Evolutionary conservation across 2,113 vertebrate genomes (phyloP), one percentile per base, ranked within the genome.

Genomic region (Nansenia antarctica): DNA sequence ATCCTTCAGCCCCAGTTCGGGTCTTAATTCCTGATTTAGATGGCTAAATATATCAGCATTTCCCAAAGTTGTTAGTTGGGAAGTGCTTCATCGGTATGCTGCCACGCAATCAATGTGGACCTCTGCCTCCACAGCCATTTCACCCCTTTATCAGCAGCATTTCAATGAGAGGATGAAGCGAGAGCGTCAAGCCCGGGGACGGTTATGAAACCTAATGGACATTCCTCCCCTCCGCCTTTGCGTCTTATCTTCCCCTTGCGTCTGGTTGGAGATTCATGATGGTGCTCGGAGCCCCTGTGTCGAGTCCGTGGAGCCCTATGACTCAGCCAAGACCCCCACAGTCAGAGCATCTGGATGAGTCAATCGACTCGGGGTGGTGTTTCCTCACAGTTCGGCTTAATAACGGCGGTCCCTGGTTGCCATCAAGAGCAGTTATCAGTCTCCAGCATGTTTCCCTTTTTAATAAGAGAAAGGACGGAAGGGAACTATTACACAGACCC

Each of bases 261-360:
- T 57, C 54, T 57, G 12, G 12, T 30, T 29, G 26, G 54, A 30
- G 27, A 57, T 57, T 27, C 54, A 49, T 22, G 45, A 49, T 7
- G 53, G 45, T n/a, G 20, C 24, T 78, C 55, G 63, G 69, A 76
- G 47, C 37, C 68, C 67, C 65, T 1, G 49, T 73, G 61, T 70
- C 72, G 78, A 80, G 81, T 85, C 84, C 78, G 84, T 80, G 66
- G 77, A 71, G 82, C 73, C 27, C 69, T 55, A 18, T 78, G 85
- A 85, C 70, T 86, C 85, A 84, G 81, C 70, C 83, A 67, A 74
- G 78, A 85, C 70, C 88, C 90, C 87, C 9, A 66, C 72, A 65
- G 89, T 59, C 76, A 0, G 31, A 88, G 85, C 86, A 91, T 90
- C 88, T 91, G 89, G 86, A 86, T 79, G 1, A 69, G 69, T 72